phyloP scores from a whole-genome alignment of 2,113 vertebrate species.

The Riparia riparia region DNA sequence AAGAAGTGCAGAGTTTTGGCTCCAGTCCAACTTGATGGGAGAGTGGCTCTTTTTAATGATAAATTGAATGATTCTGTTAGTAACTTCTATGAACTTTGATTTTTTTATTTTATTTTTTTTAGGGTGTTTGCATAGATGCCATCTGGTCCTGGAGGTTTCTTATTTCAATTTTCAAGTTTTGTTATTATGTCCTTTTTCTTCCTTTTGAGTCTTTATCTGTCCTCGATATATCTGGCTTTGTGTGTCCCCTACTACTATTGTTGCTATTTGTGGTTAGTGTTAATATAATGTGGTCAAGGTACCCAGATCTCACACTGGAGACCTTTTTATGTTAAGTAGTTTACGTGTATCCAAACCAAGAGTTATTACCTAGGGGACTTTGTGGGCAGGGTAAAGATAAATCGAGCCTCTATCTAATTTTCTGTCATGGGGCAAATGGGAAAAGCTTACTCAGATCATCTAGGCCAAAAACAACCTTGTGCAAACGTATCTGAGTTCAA shows the following conservation, averaged over 20 bases:
- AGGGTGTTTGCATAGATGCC: slow-evolving; percentile 12
- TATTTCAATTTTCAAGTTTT: background rate
- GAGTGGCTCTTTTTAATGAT: slow-evolving; percentile 24
- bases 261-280: background rate
- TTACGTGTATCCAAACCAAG: background rate
- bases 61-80: slow-evolving; percentile 25
- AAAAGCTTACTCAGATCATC: background rate
- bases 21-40: slow-evolving; percentile 22
- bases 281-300: background rate
- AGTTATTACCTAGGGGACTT: background rate
- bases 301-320: background rate
- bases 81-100: slow-evolving; percentile 1
- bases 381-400: background rate
- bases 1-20: slow-evolving; percentile 32
- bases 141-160: background rate
- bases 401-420: background rate
- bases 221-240: background rate
- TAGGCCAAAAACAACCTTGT: background rate
- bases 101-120: background rate
- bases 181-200: background rate
- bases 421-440: background rate
- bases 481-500: background rate
- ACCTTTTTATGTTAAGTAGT: background rate
- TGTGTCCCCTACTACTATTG: background rate
- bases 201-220: background rate